phyloP scores from a whole-genome alignment of 1,140 invertebrate genomes.

The Drosophila mayri region DNA sequence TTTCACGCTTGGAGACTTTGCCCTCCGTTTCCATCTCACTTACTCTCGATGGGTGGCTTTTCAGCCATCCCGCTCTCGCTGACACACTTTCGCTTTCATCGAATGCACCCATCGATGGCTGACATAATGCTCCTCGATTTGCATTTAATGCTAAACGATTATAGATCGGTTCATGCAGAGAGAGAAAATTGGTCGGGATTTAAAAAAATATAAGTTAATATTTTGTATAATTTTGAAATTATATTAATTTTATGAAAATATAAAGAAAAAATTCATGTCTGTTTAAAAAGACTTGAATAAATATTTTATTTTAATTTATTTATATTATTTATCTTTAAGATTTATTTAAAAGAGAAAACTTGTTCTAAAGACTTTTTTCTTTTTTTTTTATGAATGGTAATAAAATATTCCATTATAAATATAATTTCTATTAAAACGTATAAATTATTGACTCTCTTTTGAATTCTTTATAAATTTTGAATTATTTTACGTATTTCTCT shows the following conservation, averaged over 20 bases:
- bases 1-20: constrained; percentile 57
- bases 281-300: too few species aligned
- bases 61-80: constrained; percentile 29
- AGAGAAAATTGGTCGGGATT: background rate
- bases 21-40: constrained; percentile 2
- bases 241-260: background rate
- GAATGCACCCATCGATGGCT: constrained; percentile 57
- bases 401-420: background rate
- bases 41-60: constrained; percentile 2
- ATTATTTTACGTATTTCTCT: background rate
- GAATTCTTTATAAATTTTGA: background rate
- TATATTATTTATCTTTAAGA: too few species aligned
- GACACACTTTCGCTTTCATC: constrained; percentile 80
- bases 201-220: too few species aligned
- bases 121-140: constrained; percentile 71
- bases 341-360: too few species aligned
- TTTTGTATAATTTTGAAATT: background rate
- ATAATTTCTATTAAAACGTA: too few species aligned
- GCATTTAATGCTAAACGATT: constrained; percentile 78
- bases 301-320: too few species aligned
- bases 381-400: background rate
- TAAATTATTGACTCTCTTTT: too few species aligned
- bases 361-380: too few species aligned
- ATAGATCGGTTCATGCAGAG: constrained; percentile 54
- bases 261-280: too few species aligned